These are phyloP conservation scores for Globodera ellingtonae DNA, from an alignment of 1,140 invertebrate species.

Conservation along the genomic window DNA sequence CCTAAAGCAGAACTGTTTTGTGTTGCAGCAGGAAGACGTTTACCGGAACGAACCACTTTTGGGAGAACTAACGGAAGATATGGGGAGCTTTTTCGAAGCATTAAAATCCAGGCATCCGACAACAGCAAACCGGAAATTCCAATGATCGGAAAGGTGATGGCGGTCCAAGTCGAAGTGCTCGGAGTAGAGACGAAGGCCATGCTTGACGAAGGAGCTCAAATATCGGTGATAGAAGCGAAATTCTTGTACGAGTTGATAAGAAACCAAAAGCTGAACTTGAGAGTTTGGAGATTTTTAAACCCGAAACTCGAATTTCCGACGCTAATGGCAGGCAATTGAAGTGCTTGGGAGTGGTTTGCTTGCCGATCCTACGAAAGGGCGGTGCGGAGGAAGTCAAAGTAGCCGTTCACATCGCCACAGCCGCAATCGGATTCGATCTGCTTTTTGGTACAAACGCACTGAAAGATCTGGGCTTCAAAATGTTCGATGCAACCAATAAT, in stretches of 20 bases:
- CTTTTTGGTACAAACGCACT: slow-evolving; percentile 2
- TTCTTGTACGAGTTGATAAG: not conserved
- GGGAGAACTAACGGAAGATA: too few species aligned
- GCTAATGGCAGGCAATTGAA: slow-evolving; percentile 6
- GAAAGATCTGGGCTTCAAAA: not conserved
- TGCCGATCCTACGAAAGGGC: not conserved
- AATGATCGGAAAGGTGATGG: not conserved
- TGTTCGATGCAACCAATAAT: not conserved
- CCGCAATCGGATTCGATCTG: not conserved
- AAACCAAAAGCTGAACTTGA: not conserved
- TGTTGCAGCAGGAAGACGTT: not conserved
- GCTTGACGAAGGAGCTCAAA: not conserved
- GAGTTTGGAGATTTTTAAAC: not conserved
- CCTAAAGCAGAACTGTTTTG: not conserved
- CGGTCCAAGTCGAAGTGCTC: not conserved
- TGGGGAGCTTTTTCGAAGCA: too few species aligned
- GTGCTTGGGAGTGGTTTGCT: not conserved
- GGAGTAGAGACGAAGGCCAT: not conserved
- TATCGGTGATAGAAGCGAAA: not conserved
- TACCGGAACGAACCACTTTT: too few species aligned
- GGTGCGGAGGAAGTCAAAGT: not conserved
- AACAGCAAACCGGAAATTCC: not conserved
- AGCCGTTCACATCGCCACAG: too few species aligned
- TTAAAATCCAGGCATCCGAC: not conserved
- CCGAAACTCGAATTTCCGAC: slow-evolving; percentile 4